A percentile compares a stretch with the other conserved stretches of the same genome.
phyloP scores from a whole-genome alignment of 2,113 vertebrate species.

The Cinclus mexicanus region DNA sequence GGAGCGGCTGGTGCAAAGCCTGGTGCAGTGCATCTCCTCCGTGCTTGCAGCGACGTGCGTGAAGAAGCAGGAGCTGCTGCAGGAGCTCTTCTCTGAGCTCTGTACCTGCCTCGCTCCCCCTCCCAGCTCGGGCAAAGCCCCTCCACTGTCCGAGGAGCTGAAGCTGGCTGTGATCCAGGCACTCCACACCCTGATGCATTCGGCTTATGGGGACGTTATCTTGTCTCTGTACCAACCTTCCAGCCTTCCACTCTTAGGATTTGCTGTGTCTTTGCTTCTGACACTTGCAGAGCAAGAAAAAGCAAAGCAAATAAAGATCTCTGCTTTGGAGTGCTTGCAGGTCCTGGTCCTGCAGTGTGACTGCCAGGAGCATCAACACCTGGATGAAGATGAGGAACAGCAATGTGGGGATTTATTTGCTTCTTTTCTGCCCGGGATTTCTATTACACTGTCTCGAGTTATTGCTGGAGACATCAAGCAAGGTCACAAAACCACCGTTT shows the following conservation, averaged over 20 bases:
- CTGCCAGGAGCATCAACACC: conserved; percentile 72
- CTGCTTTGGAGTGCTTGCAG: conserved; percentile 84
- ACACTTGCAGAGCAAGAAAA: conserved; percentile 84
- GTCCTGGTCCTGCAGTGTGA: conserved; percentile 83
- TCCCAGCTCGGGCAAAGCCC: conserved; percentile 62
- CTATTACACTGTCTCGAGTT: conserved; percentile 77
- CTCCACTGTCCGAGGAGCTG: conserved; percentile 83
- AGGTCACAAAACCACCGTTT: conserved; percentile 79
- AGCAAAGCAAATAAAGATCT: conserved; percentile 79
- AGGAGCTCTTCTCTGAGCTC: conserved; percentile 87
- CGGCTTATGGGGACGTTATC: conserved; percentile 80
- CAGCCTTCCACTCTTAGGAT: conserved; percentile 85
- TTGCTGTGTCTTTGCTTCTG: conserved; percentile 85
- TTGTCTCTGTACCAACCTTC: conserved; percentile 81
- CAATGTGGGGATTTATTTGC: conserved; percentile 82
- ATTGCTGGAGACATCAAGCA: conserved; percentile 88
- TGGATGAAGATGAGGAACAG: conserved; percentile 53
- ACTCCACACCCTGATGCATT: conserved; percentile 82
- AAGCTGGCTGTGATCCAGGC: conserved; percentile 80
- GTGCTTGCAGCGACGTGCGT: conserved; percentile 84
- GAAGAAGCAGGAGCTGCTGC: conserved; percentile 81
- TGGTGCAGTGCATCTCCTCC: conserved; percentile 79
- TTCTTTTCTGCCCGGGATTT: conserved; percentile 91
- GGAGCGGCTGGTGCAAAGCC: conserved; percentile 79
- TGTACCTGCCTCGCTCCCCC: conserved; percentile 83